Percentiles rank a stretch among this genome's conserved stretches.
Evolutionary conservation across 2,888 invertebrate species (phyloP).

Genomic region (Eristalis intricaria): DNA sequence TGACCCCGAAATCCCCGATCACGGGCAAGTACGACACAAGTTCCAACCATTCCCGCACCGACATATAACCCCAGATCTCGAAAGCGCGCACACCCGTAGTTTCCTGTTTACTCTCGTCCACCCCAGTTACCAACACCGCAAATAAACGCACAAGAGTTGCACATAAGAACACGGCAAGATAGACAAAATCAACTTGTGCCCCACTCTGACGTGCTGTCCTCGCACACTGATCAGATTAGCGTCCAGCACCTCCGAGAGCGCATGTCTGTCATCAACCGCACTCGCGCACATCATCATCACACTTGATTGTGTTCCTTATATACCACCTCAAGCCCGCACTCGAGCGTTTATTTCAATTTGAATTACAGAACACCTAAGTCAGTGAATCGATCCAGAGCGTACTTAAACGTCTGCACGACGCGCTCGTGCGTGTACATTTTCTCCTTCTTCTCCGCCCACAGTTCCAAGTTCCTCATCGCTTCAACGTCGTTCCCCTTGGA

Average conservation of each 20-base stretch:
- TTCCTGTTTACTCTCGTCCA: not conserved
- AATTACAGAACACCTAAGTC: conserved; percentile 20
- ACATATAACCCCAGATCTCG: too few species aligned
- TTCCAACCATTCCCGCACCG: too few species aligned
- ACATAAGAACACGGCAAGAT: too few species aligned
- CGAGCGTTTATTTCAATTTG: not conserved
- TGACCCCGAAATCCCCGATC: too few species aligned
- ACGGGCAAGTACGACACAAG: too few species aligned
- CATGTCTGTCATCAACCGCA: not conserved
- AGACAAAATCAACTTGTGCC: too few species aligned
- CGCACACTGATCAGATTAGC: not conserved
- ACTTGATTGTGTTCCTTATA: not conserved
- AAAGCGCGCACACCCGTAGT: not conserved
- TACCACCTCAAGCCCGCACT: not conserved
- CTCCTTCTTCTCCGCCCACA: conserved; percentile 14
- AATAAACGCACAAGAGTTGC: not conserved
- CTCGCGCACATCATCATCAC: not conserved
- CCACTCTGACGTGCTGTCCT: not conserved
- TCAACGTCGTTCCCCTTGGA: conserved; percentile 10
- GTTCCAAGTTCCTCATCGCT: conserved; percentile 2
- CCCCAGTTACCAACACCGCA: not conserved
- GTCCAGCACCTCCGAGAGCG: too few species aligned
- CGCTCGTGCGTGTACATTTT: conserved; percentile 3
- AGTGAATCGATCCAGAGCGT: conserved; percentile 24
- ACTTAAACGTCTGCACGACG: conserved; percentile 16